Conservation (phyloP, 2,888 invertebrate genomes). For the Malachius bipustulatus region DNA sequence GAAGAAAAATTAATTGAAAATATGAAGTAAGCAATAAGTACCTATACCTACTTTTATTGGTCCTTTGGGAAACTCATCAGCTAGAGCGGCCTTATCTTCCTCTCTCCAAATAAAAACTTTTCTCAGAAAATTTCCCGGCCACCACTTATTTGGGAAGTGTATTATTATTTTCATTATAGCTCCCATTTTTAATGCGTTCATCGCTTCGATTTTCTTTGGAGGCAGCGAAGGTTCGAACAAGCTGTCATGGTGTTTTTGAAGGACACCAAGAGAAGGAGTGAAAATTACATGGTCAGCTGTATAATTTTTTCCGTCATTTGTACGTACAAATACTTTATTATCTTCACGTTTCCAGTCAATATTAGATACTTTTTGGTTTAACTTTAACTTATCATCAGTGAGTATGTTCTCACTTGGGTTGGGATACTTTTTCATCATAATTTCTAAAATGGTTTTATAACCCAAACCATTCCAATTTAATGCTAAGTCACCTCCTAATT, state of each 20-base stretch:
- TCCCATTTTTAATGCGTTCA: neutral
- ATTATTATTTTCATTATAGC: neutral
- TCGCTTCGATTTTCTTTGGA: neutral
- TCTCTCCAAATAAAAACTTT: neutral
- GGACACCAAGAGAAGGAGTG: neutral
- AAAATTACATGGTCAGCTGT: neutral
- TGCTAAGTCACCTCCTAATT: neutral
- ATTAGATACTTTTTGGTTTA: neutral
- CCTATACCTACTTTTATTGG: neutral
- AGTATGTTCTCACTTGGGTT: neutral
- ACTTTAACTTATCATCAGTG: neutral
- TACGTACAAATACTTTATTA: neutral
- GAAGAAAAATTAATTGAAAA: too few relatives aligned
- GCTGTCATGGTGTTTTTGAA: neutral
- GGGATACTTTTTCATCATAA: neutral
- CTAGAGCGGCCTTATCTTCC: neutral
- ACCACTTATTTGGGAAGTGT: neutral
- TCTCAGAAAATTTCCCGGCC: neutral
- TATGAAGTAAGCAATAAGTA: too few relatives aligned
- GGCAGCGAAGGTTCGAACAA: neutral
- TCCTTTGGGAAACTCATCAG: neutral
- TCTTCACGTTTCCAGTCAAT: neutral
- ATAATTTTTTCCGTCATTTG: neutral
- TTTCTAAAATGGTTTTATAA: neutral
- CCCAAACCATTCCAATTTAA: neutral